These are phyloP conservation scores for Hedychridium roseum DNA, from an alignment of 2,888 invertebrate genomes.

Conservation along the genomic window DNA sequence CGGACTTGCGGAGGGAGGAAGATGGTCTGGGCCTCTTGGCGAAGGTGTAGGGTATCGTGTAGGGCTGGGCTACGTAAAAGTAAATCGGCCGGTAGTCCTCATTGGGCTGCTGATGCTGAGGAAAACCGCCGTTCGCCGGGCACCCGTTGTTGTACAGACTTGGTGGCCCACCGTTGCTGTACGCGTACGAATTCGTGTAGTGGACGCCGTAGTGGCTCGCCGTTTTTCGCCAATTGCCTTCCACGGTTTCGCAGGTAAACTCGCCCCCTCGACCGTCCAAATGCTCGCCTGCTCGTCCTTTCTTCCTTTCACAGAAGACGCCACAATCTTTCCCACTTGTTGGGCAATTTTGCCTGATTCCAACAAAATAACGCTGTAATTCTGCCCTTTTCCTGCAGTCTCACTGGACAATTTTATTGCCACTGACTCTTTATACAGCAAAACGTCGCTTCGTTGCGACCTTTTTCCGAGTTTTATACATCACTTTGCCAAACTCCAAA, in stretches of 20 bases:
- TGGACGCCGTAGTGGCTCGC: conserved; percentile 57
- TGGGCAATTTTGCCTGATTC: background rate
- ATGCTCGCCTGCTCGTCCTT: background rate
- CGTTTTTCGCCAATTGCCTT: conserved; percentile 57
- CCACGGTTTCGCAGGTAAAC: conserved; percentile 45
- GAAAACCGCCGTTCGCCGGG: conserved; percentile 36
- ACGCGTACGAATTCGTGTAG: conserved; percentile 54
- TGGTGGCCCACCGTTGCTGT: conserved; percentile 55
- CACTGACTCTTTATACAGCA: too few relatives aligned
- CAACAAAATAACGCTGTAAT: too few relatives aligned
- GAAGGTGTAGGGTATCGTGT: conserved; percentile 58
- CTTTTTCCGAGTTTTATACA: too few relatives aligned
- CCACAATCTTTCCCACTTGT: background rate
- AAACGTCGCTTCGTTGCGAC: too few relatives aligned
- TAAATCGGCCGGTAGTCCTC: conserved; percentile 59
- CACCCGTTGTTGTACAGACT: conserved; percentile 48
- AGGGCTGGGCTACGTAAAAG: conserved; percentile 59
- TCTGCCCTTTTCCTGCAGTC: too few relatives aligned
- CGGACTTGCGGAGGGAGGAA: conserved; percentile 47
- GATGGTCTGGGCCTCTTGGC: conserved; percentile 53
- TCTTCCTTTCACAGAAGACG: background rate
- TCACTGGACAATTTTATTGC: too few relatives aligned
- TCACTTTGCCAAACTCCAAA: too few relatives aligned
- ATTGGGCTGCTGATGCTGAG: conserved; percentile 40
- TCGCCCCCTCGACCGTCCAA: background rate